Conservation (phyloP, 2,888 invertebrate species). For the Lasioglossum vierecki region DNA sequence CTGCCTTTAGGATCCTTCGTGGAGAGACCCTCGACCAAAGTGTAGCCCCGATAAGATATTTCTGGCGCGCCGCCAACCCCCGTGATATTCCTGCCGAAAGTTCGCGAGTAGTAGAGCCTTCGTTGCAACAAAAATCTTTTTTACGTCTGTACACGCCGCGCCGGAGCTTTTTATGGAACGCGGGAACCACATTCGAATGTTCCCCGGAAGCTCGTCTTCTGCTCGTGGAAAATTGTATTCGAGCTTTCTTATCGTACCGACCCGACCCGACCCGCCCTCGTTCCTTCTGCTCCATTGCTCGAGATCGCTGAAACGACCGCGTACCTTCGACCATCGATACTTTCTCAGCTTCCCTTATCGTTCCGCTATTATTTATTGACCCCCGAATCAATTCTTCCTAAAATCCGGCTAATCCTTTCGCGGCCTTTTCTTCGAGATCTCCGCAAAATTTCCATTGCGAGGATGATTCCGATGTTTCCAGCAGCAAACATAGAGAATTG, state of each 20-base stretch:
- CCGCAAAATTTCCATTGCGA: neutral
- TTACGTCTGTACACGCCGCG: neutral
- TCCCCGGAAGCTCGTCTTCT: slow-evolving; percentile 31
- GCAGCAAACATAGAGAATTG: neutral
- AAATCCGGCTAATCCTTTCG: neutral
- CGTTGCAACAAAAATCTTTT: slow-evolving; percentile 22
- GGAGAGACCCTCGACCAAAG: slow-evolving; percentile 32
- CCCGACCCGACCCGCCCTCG: neutral
- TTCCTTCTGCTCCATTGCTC: slow-evolving; percentile 2
- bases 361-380: neutral
- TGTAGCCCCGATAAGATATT: slow-evolving; percentile 68
- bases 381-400: neutral
- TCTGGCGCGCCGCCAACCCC: slow-evolving; percentile 74
- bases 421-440: neutral
- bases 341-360: neutral
- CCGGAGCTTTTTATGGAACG: neutral
- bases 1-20: slow-evolving; percentile 45
- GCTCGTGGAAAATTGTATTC: slow-evolving; percentile 52
- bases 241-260: slow-evolving; percentile 26
- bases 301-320: neutral
- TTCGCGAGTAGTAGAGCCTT: slow-evolving; percentile 28
- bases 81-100: slow-evolving; percentile 66
- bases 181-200: slow-evolving; percentile 49
- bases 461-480: neutral
- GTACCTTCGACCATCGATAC: neutral